Base-by-base conservation (phyloP, 2,888 invertebrate genomes). In the Petrophora chlorosata region DNA sequence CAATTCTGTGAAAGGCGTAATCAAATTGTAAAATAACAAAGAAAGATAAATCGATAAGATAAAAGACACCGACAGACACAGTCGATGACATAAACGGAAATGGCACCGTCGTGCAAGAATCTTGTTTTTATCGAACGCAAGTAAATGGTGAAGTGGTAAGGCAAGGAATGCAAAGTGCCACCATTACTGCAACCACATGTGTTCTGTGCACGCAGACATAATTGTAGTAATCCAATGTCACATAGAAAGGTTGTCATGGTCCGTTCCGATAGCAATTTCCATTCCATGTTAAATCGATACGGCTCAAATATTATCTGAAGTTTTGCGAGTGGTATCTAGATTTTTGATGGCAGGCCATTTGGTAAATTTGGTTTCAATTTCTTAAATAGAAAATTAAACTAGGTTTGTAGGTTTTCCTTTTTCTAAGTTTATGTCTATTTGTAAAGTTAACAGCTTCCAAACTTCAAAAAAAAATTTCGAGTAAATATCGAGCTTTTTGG, bases 31-130 rank as follows among this genome's bases (percentile, higher is more conserved):
- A 10, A 44, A 49, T 9, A 43, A 51, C 35, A 45, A 53, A 47
- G 38, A 39, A 35, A 44, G 46, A 46, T 53, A 49, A 30, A 23
- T 9, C 9, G 52, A 50, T 48, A 44, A 40, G 54, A 45, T 49
- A 36, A 13, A 39, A 15, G 26, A 36, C 14, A 46, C 44, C 35
- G 34, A 41, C 36, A 15, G 32, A 32, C 23, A 16, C 22, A 43
- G 7, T n/a, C 23, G 28, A 39, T 34, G 14, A 34, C 28, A 41
- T 1, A 41, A 45, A 43, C 46, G 48, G 46, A 46, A 48, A 52
- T 35, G 35, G 34, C 44, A 39, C 41, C 41, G 36, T 45, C 43
- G 45, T 40, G 25, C 19, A 28, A 50, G 38, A 38, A 38, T 35
- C 34, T 44, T 3, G 39, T 50, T 44, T 50, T 44, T 50, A 52